These are phyloP conservation scores for Phasia obesa DNA, from an alignment of 2,888 invertebrate genomes.

Conservation along the genomic window DNA sequence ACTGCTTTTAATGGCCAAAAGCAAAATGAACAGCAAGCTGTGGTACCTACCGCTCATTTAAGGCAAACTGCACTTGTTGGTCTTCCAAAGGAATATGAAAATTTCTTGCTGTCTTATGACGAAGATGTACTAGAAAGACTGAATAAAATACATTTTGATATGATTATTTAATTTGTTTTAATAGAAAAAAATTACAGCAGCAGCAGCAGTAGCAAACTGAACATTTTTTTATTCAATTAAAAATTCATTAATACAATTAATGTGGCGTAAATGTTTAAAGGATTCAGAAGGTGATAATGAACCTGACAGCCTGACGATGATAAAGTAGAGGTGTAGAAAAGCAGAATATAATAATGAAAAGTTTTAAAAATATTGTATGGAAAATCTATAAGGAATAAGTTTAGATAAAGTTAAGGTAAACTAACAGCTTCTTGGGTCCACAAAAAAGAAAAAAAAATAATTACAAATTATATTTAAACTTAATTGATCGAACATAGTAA, in stretches of 20 bases:
- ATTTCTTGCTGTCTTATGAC: background rate
- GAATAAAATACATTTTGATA: constrained; percentile 18
- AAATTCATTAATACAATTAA: constrained; percentile 62
- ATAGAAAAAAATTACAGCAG: constrained; percentile 11
- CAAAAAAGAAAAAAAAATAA: no score
- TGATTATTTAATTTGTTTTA: constrained; percentile 17
- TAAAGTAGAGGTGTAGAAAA: background rate
- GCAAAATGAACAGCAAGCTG: constrained; percentile 38
- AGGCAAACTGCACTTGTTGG: background rate
- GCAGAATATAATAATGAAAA: background rate
- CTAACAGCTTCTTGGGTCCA: background rate
- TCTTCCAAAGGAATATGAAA: background rate
- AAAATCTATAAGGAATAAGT: background rate
- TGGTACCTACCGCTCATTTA: constrained; percentile 9
- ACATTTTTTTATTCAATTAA: constrained; percentile 54
- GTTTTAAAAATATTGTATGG: background rate
- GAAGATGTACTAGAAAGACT: constrained; percentile 20
- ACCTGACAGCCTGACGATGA: constrained; percentile 12
- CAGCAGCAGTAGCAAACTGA: constrained; percentile 12
- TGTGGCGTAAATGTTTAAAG: constrained; percentile 54
- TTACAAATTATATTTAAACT: no score
- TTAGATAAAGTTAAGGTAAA: background rate
- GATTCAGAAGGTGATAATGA: constrained; percentile 18
- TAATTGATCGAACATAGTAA: no score
- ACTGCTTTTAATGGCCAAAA: background rate